phyloP scores from a whole-genome alignment of 64 coral and sea anemone species.

The Pocillopora damicornis region DNA sequence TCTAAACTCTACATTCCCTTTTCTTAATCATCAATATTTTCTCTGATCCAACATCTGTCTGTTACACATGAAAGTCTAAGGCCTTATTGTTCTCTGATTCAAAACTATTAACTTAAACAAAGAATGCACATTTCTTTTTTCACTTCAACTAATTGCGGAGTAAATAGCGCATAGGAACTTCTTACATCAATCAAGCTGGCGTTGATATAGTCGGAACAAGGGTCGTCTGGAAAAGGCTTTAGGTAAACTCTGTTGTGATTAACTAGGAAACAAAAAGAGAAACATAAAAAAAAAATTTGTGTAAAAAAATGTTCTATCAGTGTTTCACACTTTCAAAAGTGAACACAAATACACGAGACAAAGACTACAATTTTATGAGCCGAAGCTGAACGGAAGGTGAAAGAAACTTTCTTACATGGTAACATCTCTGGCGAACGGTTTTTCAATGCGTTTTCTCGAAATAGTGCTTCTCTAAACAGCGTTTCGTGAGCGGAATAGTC shows the following conservation, averaged over 20 bases:
- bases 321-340: too few relatives aligned
- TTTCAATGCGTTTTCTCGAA: constrained; percentile 65
- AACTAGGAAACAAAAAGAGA: constrained; percentile 19
- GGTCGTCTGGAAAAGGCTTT: constrained; percentile 27
- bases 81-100: too few relatives aligned
- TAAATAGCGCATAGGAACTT: not conserved
- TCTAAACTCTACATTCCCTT: too few relatives aligned
- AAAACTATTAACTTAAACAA: too few relatives aligned
- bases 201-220: constrained; percentile 86
- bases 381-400: not conserved
- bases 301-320: not conserved
- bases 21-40: too few relatives aligned
- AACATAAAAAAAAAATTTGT: not conserved
- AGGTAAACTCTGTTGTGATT: constrained; percentile 66
- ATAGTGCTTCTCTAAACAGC: constrained; percentile 24
- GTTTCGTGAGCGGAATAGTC: constrained; percentile 25
- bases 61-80: too few relatives aligned
- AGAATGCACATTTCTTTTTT: too few relatives aligned
- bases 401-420: constrained; percentile 58
- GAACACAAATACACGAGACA: too few relatives aligned
- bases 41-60: too few relatives aligned
- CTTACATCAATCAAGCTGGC: constrained; percentile 97
- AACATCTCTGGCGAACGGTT: constrained; percentile 69
- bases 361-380: too few relatives aligned
- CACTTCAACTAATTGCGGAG: too few relatives aligned